Base-by-base conservation (phyloP, 2,888 invertebrate species). In the Apodemia mormo region DNA sequence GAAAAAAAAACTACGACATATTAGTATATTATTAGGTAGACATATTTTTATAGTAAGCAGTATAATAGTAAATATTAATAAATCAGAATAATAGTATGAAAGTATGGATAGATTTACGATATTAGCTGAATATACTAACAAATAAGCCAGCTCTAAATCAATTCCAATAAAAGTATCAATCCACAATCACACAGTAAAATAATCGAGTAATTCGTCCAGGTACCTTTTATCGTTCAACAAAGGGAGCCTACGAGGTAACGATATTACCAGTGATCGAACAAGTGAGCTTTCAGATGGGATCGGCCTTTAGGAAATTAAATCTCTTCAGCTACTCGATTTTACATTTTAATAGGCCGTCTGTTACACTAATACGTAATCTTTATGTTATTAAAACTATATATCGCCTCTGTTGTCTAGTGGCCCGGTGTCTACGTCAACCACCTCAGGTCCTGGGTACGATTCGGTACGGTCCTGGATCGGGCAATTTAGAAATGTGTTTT, bases 221-320 rank as follows among this genome's bases (percentile, higher is more conserved):
- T 64, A 37, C 54, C n/a, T 64, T 37, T 64, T 64, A 64, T 64
- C 64, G 64, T 64, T 64, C 64, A 64, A 64, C 37, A 64, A 61
- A 64, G 64, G 54, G n/a, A 37, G 64, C 14, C 61, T 61, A 33
- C 37, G 33, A 37, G 37, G 64, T 64, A 64, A 64, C 37, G 64
- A 64, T 37, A 64, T 64, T 64, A n/a, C 64, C 22, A 33, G 64
- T 37, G 64, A 64, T 64, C 64, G 64, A 64, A 70, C 66, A 69
- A 75, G 71, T 30, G 66, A 58, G 67, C 56, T 67, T 52, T 67
- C 70, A 73, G 77, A 77, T 76, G 73, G 76, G 74, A 78, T 82
- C 82, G 79, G 79, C 76, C 81, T 40, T 81, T 82, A 87, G 87
- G 88, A 90, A 90, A 90, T 90, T 89, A 88, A 89, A 90, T 88